Base-by-base conservation (phyloP, 2,888 invertebrate genomes). In the Chrysolina americana region DNA sequence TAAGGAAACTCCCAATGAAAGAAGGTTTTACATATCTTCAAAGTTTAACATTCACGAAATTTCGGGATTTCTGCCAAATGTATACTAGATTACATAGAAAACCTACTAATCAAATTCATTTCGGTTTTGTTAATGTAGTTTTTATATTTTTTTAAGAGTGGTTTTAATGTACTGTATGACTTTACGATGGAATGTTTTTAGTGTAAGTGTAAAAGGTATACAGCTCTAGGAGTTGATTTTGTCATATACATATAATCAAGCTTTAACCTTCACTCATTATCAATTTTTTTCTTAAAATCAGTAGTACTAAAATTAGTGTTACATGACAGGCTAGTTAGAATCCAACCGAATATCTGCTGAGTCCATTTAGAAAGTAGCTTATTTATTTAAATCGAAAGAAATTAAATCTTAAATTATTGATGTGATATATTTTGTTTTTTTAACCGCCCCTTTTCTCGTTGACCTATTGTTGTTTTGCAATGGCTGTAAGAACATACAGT, bases 1-100 rank as follows among this genome's bases (percentile, higher is more conserved):
- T 4, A 83, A 83, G 74, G 88, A 87, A 79, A 82, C 80, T 1
- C 76, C 81, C 68, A 78, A 80, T 8, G 85, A 85, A 76, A 79
- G 88, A 65, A 84, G 81, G 74, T 87, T 87, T 79, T 87, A 85
- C 70, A 82, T 87, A n/a, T 84, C 86, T 36, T 86, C 87, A 13
- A 85, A 83, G 73, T 86, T 86, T 76, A 85, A 84, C 73, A 81
- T 87, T 65, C 87, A 87, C 73, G 83, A 87, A 80, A 81, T 87
- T 44, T 78, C 82, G 21, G 84, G 85, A 53, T 84, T 78, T 69
- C 71, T 82, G 36, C 83, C 83, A 17, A 81, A 80, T 62, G 59
- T 80, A 65, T 80, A 77, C 74, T 77, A 69, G 70, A 50, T 41
- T 70, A 11, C 36, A 21, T 53, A 11, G 21, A 13, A 6, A 53